Base-by-base conservation (phyloP, 1,140 invertebrate genomes). In the Drosophila funebris region DNA sequence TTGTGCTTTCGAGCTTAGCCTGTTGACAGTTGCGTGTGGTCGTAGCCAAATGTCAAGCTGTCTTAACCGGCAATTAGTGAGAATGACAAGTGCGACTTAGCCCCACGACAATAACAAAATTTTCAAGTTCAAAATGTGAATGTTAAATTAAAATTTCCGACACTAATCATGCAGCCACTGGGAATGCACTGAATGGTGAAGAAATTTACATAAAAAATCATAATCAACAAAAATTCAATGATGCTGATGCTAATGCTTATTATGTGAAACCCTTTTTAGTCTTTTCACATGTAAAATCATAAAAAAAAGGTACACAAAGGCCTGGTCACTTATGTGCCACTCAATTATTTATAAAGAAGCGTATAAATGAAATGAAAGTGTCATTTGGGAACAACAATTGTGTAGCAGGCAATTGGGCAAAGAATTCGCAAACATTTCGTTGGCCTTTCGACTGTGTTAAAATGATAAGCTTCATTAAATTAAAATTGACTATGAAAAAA, bases 201-300 rank as follows among this genome's bases (percentile, higher is more conserved):
- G 61, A 43, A 72, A 78, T 87, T 87, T 82, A 36, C 82, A 85
- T 78, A 66, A 75, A 82, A 84, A 57, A 39, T 18, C 41, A 81
- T n/a, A n/a, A n/a, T 85, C 77, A 87, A 74, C 80, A 87, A 75
- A 82, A 87, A 87, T 85, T 82, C 78, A 85, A 87, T 82, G 82
- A 85, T 64, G 64, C 81, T 85, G 76, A 63, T 74, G 9, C 9
- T 33, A 11, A 33, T 76, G 66, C 80, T 83, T 81, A 71, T 78
- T 80, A 67, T 74, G 73, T 73, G 60, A 61, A 61, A 64, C 39
- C 39, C 44, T 69, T 56, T 56, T 52, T 41, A 43, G 58, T 44
- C 52, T 24, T 64, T 63, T 71, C 27, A 6, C 3, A 56, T 44
- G 36, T 39, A 20, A 46, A 22, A 43, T 14, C 13, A 50, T 29